Evolutionary conservation across 2,113 vertebrate species (phyloP).

Genomic region (Eolophus roseicapilla): DNA sequence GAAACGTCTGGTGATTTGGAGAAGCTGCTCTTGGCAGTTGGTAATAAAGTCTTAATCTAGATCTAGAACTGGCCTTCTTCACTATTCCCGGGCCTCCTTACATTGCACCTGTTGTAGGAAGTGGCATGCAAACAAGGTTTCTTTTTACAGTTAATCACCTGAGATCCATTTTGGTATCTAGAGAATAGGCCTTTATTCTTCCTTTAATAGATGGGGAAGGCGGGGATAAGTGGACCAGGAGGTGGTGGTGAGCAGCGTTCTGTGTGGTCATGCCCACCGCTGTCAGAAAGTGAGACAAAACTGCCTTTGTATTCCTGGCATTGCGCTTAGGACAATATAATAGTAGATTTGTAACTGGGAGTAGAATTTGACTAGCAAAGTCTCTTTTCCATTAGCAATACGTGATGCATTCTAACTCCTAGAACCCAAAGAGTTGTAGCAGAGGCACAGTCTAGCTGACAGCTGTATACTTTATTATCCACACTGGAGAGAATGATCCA

Average conservation of each 20-base stretch:
- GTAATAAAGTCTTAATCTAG: slow-evolving; percentile 69
- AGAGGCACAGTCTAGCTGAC: neutral
- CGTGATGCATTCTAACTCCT: neutral
- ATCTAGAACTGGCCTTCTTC: neutral
- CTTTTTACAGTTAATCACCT: neutral
- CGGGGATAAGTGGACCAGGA: neutral
- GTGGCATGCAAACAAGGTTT: neutral
- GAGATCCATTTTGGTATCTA: neutral
- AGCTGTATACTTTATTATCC: neutral
- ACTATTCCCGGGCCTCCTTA: neutral
- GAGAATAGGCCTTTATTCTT: neutral
- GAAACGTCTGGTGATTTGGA: slow-evolving; percentile 92
- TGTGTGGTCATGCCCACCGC: neutral
- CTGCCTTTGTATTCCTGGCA: neutral
- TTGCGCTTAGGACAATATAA: neutral
- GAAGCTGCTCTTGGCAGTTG: slow-evolving; percentile 87
- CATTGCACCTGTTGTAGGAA: neutral
- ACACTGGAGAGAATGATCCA: neutral
- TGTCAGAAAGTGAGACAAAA: neutral
- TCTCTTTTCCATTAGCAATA: neutral
- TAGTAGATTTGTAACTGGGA: neutral
- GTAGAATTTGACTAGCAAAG: neutral
- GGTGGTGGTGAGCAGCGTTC: neutral
- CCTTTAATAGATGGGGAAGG: neutral
- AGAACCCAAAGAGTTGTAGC: neutral